These are phyloP conservation scores for Cariama cristata DNA, from an alignment of 2,113 vertebrate genomes.

Conservation along the genomic window DNA sequence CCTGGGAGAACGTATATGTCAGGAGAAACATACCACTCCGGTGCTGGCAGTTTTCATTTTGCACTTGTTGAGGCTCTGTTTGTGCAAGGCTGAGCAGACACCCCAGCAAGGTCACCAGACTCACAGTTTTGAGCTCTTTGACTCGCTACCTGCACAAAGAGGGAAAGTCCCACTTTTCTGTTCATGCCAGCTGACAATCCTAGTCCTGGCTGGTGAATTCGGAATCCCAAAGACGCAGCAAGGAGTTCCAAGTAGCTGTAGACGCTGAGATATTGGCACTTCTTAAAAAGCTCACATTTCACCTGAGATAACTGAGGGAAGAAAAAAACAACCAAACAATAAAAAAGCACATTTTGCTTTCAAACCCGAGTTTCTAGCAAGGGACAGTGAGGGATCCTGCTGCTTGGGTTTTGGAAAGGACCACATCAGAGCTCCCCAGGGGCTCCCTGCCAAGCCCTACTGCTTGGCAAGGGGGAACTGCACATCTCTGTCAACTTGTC, in stretches of 20 bases:
- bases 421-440: no score
- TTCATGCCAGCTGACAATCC: neutral
- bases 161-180: neutral
- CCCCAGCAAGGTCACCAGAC: neutral
- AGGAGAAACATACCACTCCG: neutral
- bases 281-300: neutral
- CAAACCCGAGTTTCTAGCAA: neutral
- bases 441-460: neutral
- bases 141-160: neutral
- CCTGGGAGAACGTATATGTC: neutral
- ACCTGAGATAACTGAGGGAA: neutral
- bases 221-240: neutral
- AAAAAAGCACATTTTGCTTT: neutral
- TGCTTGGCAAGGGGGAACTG: neutral
- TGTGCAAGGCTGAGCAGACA: neutral
- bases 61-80: neutral
- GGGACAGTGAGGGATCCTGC: neutral
- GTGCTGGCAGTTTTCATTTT: neutral
- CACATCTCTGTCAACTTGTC: neutral
- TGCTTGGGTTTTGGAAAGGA: neutral
- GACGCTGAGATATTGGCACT: neutral
- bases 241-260: neutral
- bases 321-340: neutral
- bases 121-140: neutral
- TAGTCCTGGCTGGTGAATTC: neutral